Percentiles rank a stretch among this genome's conserved stretches.
Conservation (phyloP, 2,113 vertebrate species). For the Periophthalmus modestus region DNA sequence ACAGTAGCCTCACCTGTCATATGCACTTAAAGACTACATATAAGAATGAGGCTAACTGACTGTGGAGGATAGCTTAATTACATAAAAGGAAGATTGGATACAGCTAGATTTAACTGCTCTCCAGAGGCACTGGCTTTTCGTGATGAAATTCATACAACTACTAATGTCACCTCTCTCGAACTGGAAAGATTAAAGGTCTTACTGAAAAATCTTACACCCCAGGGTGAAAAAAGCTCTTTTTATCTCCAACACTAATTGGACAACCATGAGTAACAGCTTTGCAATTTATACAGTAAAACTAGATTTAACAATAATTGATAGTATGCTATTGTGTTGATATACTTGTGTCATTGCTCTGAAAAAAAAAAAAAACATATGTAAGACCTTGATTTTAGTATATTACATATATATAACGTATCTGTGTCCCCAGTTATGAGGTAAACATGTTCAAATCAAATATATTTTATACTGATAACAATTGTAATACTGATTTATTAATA, state of each 20-base stretch:
- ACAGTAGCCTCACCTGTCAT: no score
- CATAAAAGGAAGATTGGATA: not conserved
- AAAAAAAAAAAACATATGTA: no score
- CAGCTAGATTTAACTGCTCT: not conserved
- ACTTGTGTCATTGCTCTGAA: not conserved
- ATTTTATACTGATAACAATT: no score
- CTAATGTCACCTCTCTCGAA: not conserved
- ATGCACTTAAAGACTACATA: not conserved
- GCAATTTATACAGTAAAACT: not conserved
- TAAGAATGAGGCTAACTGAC: not conserved
- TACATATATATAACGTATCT: no score
- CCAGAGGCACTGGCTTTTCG: not conserved
- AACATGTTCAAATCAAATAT: no score
- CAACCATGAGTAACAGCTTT: not conserved
- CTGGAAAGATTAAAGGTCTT: constrained; percentile 1
- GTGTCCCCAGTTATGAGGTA: no score
- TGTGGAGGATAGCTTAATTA: not conserved
- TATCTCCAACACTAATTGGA: not conserved
- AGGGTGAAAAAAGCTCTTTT: not conserved
- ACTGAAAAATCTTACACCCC: not conserved
- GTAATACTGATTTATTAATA: no score
- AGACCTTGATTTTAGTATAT: no score
- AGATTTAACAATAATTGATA: not conserved
- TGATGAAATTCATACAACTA: not conserved
- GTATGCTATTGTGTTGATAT: not conserved